Evolutionary conservation across 2,888 invertebrate genomes (phyloP), one percentile per base, ranked within the genome.

Genomic region (Agrotis ipsilon): DNA sequence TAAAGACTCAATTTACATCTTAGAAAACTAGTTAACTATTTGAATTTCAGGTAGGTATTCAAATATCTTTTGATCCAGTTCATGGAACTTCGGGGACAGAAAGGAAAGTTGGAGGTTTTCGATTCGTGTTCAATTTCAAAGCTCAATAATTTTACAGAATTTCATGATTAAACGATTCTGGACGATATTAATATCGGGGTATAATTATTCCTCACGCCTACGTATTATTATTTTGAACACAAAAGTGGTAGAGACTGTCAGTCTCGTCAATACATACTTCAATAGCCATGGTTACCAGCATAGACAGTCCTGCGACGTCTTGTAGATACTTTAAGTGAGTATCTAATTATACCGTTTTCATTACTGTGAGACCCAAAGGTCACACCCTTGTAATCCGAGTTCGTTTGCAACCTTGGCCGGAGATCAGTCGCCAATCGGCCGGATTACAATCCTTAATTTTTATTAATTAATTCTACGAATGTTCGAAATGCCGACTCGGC

Each of bases 71-170:
- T 77, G 72, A 72, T 77, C 60, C 5, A 64, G 19, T 68, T 61
- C 32, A 39, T 43, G n/a, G 24, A 61, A 72, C 49, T 67, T 68
- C 1, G 11, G 16, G 21, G 49, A 67, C 45, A 71, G 43, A 52
- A 27, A 62, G 24, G 2, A 54, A 69, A 75, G 62, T 75, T 70
- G 32, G 18, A 32, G n/a, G 49, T 3, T 76, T 54, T 60, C 49
- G 48, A 57, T 55, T 51, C 43, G 52, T 55, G 14, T 73, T 61
- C 24, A 32, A 77, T 72, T 73, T 77, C 64, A 73, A 77, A 68
- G 55, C 21, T 64, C 68, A 73, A 72, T 55, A 48, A 68, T 48
- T 67, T 68, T 61, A n/a, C 51, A 57, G 67, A 72, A 59, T 60
- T 62, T 65, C 43, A 13, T 48, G 51, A 72, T 66, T 72, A 63